Base-by-base conservation (phyloP, 1,140 invertebrate genomes). In the Procambarus clarkii region DNA sequence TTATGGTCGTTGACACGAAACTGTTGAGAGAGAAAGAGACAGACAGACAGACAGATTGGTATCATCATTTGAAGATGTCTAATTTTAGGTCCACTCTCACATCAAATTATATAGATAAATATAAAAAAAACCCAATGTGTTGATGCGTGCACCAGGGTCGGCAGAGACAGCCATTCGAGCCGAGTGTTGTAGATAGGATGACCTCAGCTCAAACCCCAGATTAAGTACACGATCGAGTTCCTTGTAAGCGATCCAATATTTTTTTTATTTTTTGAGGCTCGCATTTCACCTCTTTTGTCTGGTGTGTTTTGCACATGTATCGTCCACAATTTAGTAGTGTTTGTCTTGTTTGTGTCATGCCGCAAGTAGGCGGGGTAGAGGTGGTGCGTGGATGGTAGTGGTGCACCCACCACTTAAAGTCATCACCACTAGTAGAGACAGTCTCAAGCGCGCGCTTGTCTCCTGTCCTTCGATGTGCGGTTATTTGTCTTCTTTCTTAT, bases 141-240 rank as follows among this genome's bases (percentile, higher is more conserved):
- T 18, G 60, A 15, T 64, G 60, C 34, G 69, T 74, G 21, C n/a
- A 74, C 34, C n/a, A 74, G 13, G 21, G 69, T 5, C 0, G 69
- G 7, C 9, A n/a, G n/a, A 54, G 50, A 74, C 7, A 74, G 24
- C 69, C 69, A 24, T 13, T 21, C n/a, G 69, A 34, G 69, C 24
- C 69, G 34, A 74, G 69, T 74, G 69, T 74, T 8, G 69, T 74
- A 34, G 69, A 24, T 24, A 34, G n/a, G n/a, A 24, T 74, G 69
- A 74, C 69, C 69, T 74, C n/a, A 18, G 69, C 4, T 74, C 69
- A 24, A 54, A 74, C 21, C 18, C 69, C 69, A 34, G 69, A 74
- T 74, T 74, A 74, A 74, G 69, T 24, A 74, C n/a, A 74, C 69
- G 69, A 74, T 74, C 69, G 69, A 74, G 69, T 74, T 24, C 24